Evolutionary conservation across 2,113 vertebrate species (phyloP), one percentile per base, ranked within the genome.

Genomic region (Glareola pratincola): DNA sequence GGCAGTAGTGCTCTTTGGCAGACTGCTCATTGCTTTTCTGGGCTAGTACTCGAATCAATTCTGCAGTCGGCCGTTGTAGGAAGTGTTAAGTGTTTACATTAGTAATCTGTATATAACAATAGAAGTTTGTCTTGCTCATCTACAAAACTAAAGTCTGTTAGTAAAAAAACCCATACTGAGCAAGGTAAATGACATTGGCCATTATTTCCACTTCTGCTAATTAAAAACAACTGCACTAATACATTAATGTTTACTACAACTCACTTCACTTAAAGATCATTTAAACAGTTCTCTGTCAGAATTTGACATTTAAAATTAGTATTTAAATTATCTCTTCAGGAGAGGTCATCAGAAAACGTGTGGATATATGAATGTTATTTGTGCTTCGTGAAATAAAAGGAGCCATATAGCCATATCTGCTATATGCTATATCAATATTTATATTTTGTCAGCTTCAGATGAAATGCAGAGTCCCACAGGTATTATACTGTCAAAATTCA

Each of bases 1-100:
- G 98, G 98, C 98, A 98, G 95, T 96, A 97, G 94, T 94, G 96
- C 50, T 87, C 98, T 98, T 97, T 97, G 60, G 84, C 36, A 77
- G 8, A 2, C 43, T 60, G 56, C 85, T 85, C 53, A 82, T 92
- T 23, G 85, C 23, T 92, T 92, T 88, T 93, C 95, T 95, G 84
- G 86, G 85, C 57, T 92, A 73, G 56, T 83, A 79, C 79, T 96
- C 5, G 45, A 96, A 94, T 96, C 94, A 94, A 32, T 96, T 97
- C 87, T 97, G 83, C 95, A 98, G 85, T 93, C 67, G 85, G 77
- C 93, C 78, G 26, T 95, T 97, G 88, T 95, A 91, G 87, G 92
- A 97, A 96, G 96, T 97, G 71, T 92, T 91, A 97, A 97, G 67
- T 98, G 92, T 98, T 98, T 98, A 96, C 92, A 66, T 97, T 98